These are phyloP conservation scores for Pluvianellus socialis DNA, from an alignment of 2,113 vertebrate species.

Conservation along the genomic window DNA sequence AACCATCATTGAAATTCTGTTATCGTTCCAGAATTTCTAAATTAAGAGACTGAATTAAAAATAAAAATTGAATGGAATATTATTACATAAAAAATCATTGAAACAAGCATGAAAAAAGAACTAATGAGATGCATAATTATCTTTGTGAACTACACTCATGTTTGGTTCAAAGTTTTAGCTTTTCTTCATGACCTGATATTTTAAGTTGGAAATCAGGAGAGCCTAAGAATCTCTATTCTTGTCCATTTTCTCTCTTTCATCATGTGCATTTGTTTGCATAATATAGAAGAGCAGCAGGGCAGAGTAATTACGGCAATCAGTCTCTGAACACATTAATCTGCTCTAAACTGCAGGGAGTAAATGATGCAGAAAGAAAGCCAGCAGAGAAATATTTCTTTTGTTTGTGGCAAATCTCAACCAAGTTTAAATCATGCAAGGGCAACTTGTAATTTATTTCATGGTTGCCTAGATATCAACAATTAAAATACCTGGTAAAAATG, in stretches of 20 bases:
- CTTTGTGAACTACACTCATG: background rate
- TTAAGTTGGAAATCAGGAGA: background rate
- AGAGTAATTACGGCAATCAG: conserved; percentile 83
- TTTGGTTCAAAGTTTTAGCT: background rate
- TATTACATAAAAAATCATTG: background rate
- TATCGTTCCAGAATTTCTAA: background rate
- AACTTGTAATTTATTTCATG: conserved; percentile 64
- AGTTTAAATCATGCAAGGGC: conserved; percentile 48
- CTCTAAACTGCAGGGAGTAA: conserved; percentile 80
- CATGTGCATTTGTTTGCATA: conserved; percentile 76
- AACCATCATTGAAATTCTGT: background rate
- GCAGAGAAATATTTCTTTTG: conserved; percentile 71
- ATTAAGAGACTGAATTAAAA: background rate
- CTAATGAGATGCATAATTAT: background rate
- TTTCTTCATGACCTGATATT: background rate
- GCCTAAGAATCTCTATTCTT: background rate
- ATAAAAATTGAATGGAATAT: background rate
- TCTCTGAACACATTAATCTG: conserved; percentile 81
- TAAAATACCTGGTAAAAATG: conserved; percentile 49
- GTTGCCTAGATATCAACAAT: conserved; percentile 1
- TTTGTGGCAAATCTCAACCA: conserved; percentile 56
- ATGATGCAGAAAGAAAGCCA: conserved; percentile 76
- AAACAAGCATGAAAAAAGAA: background rate
- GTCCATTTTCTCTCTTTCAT: conserved; percentile 47
- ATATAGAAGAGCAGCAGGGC: conserved; percentile 77